Base-by-base conservation (phyloP, 23 tunicate species). In the Diplosoma virens region DNA sequence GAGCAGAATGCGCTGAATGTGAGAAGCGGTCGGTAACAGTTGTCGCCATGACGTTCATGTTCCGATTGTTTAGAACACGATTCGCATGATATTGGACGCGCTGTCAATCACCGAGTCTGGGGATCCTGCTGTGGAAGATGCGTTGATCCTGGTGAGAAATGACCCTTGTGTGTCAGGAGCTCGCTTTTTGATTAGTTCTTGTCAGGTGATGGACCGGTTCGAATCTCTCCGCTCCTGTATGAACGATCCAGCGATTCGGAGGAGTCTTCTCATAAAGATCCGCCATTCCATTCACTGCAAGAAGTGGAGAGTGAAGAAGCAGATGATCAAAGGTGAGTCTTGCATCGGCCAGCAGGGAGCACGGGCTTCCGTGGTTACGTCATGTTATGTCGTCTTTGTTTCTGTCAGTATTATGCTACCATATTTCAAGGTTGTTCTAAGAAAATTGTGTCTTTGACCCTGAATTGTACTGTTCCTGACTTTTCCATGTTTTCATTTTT, bases 281-380 rank as follows among this genome's bases (percentile, higher is more conserved):
- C 77, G 79, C 58, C 95, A 88, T 69, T 88, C 95, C 7, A 88
- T 88, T 35, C 95, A 88, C 48, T 88, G 95, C 87, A 88, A 88
- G 80, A 88, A 88, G 47, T 88, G 95, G 95, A 76, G 95, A 70
- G 41, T 88, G 1, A 88, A 88, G 60, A 73, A 78, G 23, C 80
- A 72, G 14, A 79, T 69, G 73, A 21, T 79, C n/a, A 86, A 79
- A 79, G 53, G 83, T 79, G 16, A n/a, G 64, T 56, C 22, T 56
- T 56, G 50, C n/a, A n/a, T n/a, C n/a, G n/a, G n/a, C n/a, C n/a
- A n/a, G n/a, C n/a, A n/a, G n/a, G n/a, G n/a, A n/a, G n/a, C n/a
- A n/a, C n/a, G n/a, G n/a, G n/a, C n/a, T n/a, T n/a, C n/a, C n/a
- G n/a, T n/a, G n/a, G n/a, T n/a, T n/a, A n/a, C n/a, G n/a, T n/a